Evolutionary conservation across 2,797 vertebrate species (phyloP).

Genomic region (Sparidentex hasta): DNA sequence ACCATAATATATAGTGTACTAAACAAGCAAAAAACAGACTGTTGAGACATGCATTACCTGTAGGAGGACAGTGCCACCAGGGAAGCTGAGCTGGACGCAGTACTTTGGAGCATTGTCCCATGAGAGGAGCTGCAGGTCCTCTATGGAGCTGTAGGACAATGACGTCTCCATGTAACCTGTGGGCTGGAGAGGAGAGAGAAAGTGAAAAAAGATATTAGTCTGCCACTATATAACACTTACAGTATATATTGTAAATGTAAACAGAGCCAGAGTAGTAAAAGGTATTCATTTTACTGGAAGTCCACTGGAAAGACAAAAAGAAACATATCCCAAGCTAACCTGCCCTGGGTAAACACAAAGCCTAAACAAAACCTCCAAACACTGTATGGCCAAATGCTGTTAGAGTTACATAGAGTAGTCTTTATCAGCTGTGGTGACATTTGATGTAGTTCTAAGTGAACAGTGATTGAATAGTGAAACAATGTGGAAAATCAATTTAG

Average conservation of each 20-base stretch:
- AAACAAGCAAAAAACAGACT: too few relatives aligned
- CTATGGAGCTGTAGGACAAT: slow-evolving; percentile 97
- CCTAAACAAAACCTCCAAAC: slow-evolving; percentile 47
- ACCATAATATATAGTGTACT: too few relatives aligned
- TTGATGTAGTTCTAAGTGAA: slow-evolving; percentile 35
- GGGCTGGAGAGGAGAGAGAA: slow-evolving; percentile 84
- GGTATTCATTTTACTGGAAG: slow-evolving; percentile 59
- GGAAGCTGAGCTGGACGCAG: slow-evolving; percentile 98
- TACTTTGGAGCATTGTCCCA: slow-evolving; percentile 99
- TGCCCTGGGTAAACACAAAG: slow-evolving; percentile 58
- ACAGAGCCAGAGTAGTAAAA: slow-evolving; percentile 31
- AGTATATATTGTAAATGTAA: slow-evolving; percentile 50
- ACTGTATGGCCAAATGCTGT: slow-evolving; percentile 27
- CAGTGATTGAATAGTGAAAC: slow-evolving; percentile 38
- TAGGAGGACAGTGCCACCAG: slow-evolving; percentile 95
- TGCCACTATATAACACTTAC: slow-evolving; percentile 46
- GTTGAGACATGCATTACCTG: slow-evolving; percentile 86
- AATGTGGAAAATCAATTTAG: slow-evolving; percentile 65
- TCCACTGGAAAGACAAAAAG: slow-evolving; percentile 61
- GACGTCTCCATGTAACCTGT: slow-evolving; percentile 99
- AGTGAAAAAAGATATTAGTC: slow-evolving; percentile 44
- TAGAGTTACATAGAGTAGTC: slow-evolving; percentile 26
- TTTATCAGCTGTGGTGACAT: slow-evolving; percentile 54
- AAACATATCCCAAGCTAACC: slow-evolving; percentile 55
- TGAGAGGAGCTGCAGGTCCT: slow-evolving; percentile 97